Percentiles rank a stretch among this genome's conserved stretches.
Conservation (phyloP, 2,888 invertebrate species). For the Octonoba sinensis region DNA sequence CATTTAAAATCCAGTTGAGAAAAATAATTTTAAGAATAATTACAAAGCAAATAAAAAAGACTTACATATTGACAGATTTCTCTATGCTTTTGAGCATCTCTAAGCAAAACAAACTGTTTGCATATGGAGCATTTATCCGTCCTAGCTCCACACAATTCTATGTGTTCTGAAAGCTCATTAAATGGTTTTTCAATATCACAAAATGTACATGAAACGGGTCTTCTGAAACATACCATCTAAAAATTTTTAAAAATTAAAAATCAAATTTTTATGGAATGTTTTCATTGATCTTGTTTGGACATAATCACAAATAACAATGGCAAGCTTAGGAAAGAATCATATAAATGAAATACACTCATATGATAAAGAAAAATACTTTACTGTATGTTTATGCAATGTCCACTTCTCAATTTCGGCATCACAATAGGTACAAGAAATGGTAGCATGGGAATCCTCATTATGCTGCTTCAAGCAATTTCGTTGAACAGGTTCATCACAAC, state of each 20-base stretch:
- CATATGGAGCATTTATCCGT: constrained; percentile 30
- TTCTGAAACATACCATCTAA: constrained; percentile 18
- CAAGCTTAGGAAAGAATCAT: neutral
- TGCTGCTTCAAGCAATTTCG: constrained; percentile 14
- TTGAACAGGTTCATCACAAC: constrained; percentile 31
- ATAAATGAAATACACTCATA: neutral
- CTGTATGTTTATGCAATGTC: constrained; percentile 26
- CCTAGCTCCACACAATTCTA: constrained; percentile 22
- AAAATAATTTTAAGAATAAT: too few relatives aligned
- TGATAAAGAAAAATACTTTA: constrained; percentile 6
- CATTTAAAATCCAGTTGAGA: too few relatives aligned
- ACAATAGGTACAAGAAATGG: constrained; percentile 11
- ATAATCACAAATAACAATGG: neutral
- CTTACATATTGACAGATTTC: too few relatives aligned
- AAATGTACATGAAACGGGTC: constrained; percentile 15
- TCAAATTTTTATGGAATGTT: too few relatives aligned
- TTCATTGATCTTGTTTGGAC: too few relatives aligned
- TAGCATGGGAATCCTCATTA: constrained; percentile 14
- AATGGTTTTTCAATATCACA: constrained; percentile 17
- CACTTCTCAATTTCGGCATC: constrained; percentile 11
- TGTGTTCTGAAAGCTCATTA: constrained; percentile 14
- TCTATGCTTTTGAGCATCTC: neutral
- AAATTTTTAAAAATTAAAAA: constrained; percentile 1
- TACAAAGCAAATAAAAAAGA: too few relatives aligned
- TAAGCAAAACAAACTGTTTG: neutral